Conservation (phyloP, 2,888 invertebrate species). For the Ferdinandea cuprea region DNA sequence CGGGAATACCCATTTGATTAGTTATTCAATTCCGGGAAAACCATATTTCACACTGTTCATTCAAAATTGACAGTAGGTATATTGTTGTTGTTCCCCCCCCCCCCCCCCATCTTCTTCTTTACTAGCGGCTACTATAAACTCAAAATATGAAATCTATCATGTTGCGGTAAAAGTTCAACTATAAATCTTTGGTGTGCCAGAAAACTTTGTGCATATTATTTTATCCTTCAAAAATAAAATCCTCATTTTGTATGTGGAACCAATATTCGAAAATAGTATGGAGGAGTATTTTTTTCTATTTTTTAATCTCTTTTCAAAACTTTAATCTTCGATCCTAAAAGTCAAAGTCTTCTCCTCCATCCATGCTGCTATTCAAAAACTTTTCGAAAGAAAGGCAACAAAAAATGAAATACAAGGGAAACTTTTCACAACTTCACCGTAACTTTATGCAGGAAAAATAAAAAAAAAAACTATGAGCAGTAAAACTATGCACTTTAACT, state of each 20-base stretch:
- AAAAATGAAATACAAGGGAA: neutral
- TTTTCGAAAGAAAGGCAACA: neutral
- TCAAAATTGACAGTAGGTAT: too few relatives aligned
- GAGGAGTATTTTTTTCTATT: neutral
- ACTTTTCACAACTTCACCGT: slow-evolving; percentile 25
- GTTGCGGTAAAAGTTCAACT: neutral
- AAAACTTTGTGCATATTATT: slow-evolving; percentile 59
- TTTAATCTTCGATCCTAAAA: slow-evolving; percentile 28
- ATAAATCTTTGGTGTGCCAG: slow-evolving; percentile 48
- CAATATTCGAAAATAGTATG: slow-evolving; percentile 52
- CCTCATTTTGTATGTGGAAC: slow-evolving; percentile 3
- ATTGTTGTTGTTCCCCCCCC: too few relatives aligned
- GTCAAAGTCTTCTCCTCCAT: neutral
- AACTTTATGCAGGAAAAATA: slow-evolving; percentile 10
- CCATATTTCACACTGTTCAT: too few relatives aligned
- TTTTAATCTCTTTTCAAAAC: slow-evolving; percentile 31
- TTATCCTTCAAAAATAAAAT: slow-evolving; percentile 42
- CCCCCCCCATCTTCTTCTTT: neutral
- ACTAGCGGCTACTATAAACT: slow-evolving; percentile 19
- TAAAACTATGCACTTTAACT: slow-evolving; percentile 10
- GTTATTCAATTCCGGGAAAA: too few relatives aligned
- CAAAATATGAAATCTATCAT: neutral
- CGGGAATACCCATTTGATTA: too few relatives aligned
- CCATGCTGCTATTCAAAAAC: neutral
- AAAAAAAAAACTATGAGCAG: neutral